A percentile compares a stretch with the other conserved stretches of the same genome.
phyloP scores from a whole-genome alignment of 2,797 vertebrate species.

The Corythornis leucogaster region DNA sequence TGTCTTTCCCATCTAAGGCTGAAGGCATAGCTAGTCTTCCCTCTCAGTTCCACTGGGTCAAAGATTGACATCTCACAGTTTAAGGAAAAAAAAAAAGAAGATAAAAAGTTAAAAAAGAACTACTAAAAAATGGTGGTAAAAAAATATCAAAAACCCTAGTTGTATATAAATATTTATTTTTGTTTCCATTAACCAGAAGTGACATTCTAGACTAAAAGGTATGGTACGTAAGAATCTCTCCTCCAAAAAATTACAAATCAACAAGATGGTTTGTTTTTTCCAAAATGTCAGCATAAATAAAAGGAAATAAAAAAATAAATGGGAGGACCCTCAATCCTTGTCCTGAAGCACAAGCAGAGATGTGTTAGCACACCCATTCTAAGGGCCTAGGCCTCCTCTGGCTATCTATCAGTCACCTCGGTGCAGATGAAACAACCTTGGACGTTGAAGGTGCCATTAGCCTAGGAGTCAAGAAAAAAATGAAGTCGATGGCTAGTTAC shows the following conservation, averaged over 20 bases:
- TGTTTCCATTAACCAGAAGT: neutral
- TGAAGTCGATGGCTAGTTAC: neutral
- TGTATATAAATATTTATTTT: neutral
- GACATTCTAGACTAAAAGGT: neutral
- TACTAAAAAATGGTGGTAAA: neutral
- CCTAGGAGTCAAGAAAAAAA: neutral
- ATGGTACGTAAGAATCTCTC: neutral
- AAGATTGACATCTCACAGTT: neutral
- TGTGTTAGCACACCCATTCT: neutral
- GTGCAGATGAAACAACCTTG: neutral
- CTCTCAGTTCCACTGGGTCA: neutral
- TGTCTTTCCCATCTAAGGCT: neutral
- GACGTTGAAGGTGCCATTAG: neutral
- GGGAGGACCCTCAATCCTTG: neutral
- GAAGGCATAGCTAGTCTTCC: neutral
- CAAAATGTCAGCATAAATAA: neutral
- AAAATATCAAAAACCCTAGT: neutral
- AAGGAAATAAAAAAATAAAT: neutral
- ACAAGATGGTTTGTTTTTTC: neutral
- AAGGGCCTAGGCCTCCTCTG: neutral
- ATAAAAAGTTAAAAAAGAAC: neutral
- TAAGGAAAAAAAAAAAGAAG: neutral
- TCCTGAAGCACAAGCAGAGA: neutral
- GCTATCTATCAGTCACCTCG: neutral
- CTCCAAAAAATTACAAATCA: neutral